These are phyloP conservation scores for Aspidoscelis tigris DNA, from an alignment of 2,113 vertebrate species.

Conservation along the genomic window DNA sequence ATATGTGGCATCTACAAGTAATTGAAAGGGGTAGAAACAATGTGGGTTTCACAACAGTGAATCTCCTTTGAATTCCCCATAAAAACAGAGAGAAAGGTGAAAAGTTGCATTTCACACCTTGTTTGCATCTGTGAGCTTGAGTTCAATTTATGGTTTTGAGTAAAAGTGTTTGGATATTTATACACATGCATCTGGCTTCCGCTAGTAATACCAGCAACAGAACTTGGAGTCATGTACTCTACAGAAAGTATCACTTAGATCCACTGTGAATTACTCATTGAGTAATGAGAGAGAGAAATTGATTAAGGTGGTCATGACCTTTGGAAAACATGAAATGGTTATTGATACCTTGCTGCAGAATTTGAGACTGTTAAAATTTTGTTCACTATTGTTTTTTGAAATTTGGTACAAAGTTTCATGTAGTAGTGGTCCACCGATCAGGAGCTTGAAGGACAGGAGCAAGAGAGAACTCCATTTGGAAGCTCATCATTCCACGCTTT, in stretches of 20 bases:
- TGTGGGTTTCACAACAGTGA: conserved; percentile 61
- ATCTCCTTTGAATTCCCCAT: conserved; percentile 64
- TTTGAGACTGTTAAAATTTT: too few relatives aligned
- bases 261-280: conserved; percentile 37
- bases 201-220: conserved; percentile 18
- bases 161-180: conserved; percentile 12
- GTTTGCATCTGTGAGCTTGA: conserved; percentile 58
- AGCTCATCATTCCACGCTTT: too few relatives aligned
- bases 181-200: background rate
- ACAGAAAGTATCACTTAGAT: conserved; percentile 18
- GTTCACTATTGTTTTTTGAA: background rate
- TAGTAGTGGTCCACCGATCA: too few relatives aligned
- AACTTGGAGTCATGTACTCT: background rate
- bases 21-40: conserved; percentile 68
- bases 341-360: background rate
- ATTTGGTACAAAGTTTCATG: background rate
- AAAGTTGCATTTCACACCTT: conserved; percentile 53
- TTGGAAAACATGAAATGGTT: background rate
- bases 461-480: too few relatives aligned
- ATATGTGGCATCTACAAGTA: conserved; percentile 58
- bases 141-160: conserved; percentile 38
- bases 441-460: too few relatives aligned
- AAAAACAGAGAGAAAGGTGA: conserved; percentile 55
- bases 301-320: background rate
- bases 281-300: background rate